phyloP scores from a whole-genome alignment of 2,797 vertebrate genomes.

The Tachyglossus aculeatus region DNA sequence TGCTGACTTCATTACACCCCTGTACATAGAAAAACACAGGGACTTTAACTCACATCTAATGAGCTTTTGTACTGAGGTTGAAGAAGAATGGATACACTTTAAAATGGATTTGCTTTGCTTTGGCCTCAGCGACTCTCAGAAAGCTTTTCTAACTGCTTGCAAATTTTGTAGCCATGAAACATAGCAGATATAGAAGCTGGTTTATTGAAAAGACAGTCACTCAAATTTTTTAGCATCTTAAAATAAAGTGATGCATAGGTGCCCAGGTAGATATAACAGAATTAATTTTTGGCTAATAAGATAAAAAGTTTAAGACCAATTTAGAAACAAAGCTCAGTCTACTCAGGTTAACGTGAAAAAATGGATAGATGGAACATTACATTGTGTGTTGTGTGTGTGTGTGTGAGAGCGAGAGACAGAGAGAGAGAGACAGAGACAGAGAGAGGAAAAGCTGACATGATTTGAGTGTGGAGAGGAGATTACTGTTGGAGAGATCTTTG shows the following conservation, averaged over 20 bases:
- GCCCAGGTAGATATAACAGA: too few species aligned
- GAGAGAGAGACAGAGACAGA: too few species aligned
- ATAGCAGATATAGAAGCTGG: neutral
- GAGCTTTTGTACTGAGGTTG: neutral
- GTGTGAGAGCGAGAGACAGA: too few species aligned
- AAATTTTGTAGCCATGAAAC: neutral
- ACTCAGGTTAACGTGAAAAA: neutral
- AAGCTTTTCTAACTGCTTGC: neutral
- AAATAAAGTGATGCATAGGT: neutral
- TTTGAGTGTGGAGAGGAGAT: too few species aligned
- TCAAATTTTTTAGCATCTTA: neutral
- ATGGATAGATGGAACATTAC: too few species aligned
- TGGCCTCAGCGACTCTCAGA: neutral
- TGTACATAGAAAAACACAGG: neutral
- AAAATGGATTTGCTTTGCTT: neutral
- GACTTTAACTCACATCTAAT: neutral
- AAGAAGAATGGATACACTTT: conserved; percentile 7
- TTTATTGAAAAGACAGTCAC: neutral
- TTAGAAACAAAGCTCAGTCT: too few species aligned
- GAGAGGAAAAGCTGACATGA: too few species aligned
- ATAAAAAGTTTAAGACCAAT: neutral
- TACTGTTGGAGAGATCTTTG: too few species aligned
- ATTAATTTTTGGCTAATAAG: neutral
- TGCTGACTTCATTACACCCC: neutral
- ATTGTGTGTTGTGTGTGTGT: too few species aligned